Conservation (phyloP, 2,797 vertebrate genomes). For the Aplochiton taeniatus region DNA sequence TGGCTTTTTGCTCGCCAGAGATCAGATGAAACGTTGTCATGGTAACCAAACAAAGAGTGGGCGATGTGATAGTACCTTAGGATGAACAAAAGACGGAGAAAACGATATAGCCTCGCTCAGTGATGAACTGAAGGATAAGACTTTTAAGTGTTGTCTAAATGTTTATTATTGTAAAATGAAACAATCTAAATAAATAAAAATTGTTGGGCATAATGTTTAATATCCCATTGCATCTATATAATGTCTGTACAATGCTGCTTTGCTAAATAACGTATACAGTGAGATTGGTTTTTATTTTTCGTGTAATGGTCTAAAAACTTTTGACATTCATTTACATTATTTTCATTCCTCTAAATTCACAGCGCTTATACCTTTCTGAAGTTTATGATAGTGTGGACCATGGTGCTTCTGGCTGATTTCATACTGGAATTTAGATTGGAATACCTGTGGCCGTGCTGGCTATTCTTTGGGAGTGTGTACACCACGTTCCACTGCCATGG, state of each 20-base stretch:
- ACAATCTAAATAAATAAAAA: too few relatives aligned
- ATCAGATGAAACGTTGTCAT: constrained; percentile 79
- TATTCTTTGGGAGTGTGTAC: constrained; percentile 83
- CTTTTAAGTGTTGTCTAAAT: constrained; percentile 22
- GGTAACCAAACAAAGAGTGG: constrained; percentile 84
- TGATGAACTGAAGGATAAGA: neutral
- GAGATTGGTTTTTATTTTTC: neutral
- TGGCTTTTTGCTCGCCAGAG: constrained; percentile 59
- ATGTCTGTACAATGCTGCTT: too few relatives aligned
- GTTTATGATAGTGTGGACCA: constrained; percentile 80
- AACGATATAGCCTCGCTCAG: constrained; percentile 55
- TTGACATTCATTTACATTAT: neutral
- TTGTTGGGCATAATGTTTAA: too few relatives aligned
- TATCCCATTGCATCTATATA: too few relatives aligned
- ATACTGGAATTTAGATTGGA: constrained; percentile 82
- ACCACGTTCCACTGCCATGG: constrained; percentile 84
- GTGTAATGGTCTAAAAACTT: neutral
- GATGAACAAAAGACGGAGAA: constrained; percentile 76
- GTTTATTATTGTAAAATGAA: neutral
- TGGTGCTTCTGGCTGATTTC: constrained; percentile 83
- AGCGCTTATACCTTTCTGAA: constrained; percentile 82
- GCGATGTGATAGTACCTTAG: constrained; percentile 68
- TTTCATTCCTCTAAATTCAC: constrained; percentile 25
- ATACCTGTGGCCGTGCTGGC: constrained; percentile 85
- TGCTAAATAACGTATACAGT: neutral